Conservation (phyloP, 2,113 vertebrate genomes). For the Leuciscus idus region DNA sequence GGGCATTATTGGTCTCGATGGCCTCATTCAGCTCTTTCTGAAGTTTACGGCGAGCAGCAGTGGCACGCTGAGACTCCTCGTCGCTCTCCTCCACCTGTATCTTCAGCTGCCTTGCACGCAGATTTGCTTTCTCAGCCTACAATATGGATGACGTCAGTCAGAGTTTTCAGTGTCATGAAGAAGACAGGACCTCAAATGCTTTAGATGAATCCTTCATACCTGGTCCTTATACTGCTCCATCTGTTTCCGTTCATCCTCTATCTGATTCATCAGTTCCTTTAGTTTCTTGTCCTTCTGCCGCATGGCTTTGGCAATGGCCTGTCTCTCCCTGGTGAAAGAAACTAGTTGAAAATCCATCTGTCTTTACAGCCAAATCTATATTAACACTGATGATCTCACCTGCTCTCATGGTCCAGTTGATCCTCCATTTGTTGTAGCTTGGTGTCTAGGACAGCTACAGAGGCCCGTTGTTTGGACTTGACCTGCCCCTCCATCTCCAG, state of each 20-base stretch:
- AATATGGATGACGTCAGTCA: neutral
- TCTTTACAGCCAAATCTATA: neutral
- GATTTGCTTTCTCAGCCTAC: conserved; percentile 85
- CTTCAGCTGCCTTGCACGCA: conserved; percentile 89
- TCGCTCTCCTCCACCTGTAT: conserved; percentile 93
- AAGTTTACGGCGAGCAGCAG: conserved; percentile 88
- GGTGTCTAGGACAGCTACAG: conserved; percentile 81
- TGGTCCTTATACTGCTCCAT: conserved; percentile 92
- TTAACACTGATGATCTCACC: conserved; percentile 70
- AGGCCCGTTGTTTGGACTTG: conserved; percentile 87
- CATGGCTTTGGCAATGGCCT: conserved; percentile 78
- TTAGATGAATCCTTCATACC: conserved; percentile 68
- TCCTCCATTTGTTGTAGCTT: conserved; percentile 89
- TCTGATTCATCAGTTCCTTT: conserved; percentile 86
- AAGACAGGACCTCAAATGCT: neutral
- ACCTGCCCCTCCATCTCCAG: conserved; percentile 87
- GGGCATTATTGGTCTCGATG: conserved; percentile 82
- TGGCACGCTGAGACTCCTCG: conserved; percentile 90
- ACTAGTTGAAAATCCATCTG: neutral
- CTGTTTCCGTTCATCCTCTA: conserved; percentile 92
- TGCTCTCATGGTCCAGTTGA: conserved; percentile 89
- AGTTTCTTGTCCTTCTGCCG: conserved; percentile 95
- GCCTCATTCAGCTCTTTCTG: conserved; percentile 94
- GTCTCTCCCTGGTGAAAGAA: conserved; percentile 81
- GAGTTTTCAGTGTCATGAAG: neutral